Evolutionary conservation across 1,140 invertebrate genomes (phyloP), one percentile per base, ranked within the genome.

Genomic region (Calephelis nemesis): DNA sequence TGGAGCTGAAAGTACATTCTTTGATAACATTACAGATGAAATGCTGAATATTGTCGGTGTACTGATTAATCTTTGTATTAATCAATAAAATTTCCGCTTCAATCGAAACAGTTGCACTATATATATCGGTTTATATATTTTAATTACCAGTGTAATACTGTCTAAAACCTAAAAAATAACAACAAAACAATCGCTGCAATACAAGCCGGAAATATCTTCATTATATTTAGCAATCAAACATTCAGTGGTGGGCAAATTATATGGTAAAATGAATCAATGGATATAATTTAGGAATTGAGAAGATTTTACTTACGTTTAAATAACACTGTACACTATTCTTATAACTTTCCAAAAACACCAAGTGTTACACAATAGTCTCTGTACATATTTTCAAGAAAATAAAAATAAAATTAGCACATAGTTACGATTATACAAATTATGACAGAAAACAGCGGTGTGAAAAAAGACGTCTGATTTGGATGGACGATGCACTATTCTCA

Each of bases 401-500:
- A 78, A 79, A 79, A 78, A 75, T 82, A 76, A 74, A 78, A 78
- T 78, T 72, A 83, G 75, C 77, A 84, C 83, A 81, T 79, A 81
- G 74, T 82, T 87, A 82, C 84, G 78, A 84, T 80, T 84, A 73
- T 78, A 82, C 66, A 78, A 83, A 77, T 79, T 58, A 60, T 84
- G 84, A 86, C 84, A 88, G 82, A 87, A 88, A 90, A 87, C 80
- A 88, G 81, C 78, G 80, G 79, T 85, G 81, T 85, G 79, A 78
- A 85, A 87, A 82, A 84, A 88, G 82, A 87, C 82, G 85, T 87
- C 84, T 82, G 72, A 74, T 76, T 79, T 74, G 81, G 81, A 78
- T 81, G 84, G 80, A 87, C 75, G 78, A 82, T 80, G 73, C 80
- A 85, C 79, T 81, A 45, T 45, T 45, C 42, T 45, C 42, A 45